Evolutionary conservation across 2,113 vertebrate genomes (phyloP), one percentile per base, ranked within the genome.

Genomic region (Recurvirostra avosetta): DNA sequence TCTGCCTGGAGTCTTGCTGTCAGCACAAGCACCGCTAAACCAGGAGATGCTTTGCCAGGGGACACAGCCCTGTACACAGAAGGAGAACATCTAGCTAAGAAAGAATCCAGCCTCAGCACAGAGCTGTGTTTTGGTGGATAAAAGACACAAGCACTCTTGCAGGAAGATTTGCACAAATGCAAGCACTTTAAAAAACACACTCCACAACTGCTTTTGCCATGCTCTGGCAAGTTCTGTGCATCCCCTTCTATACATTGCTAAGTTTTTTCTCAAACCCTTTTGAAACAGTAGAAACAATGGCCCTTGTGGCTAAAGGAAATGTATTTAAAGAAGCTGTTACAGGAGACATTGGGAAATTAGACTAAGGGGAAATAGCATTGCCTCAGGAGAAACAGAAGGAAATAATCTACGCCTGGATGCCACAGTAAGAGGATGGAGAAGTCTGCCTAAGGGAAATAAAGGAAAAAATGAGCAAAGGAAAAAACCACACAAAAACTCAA

Each of bases 341-440:
- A 63, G 34, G 36, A 70, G 68, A 86, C 43, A 81, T 0, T 61
- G 61, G 72, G 52, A 92, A 93, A 68, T 84, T 4, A 43, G 61
- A 71, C 52, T 52, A 81, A 87, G 25, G 65, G 83, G 83, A 94
- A 95, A 77, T 4, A 56, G 21, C 4, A 15, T 11, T 84, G 88
- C 65, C 79, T 77, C 86, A 67, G 72, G 90, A 96, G 90, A 92
- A 96, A 93, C 26, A 72, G 79, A 71, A 88, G 88, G 82, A 96
- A 95, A 1, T 38, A 53, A 59, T 12, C 43, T 80, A 77, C 7
- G 55, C 78, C 63, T 93, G 41, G 26, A 82, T 83, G 71, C 32
- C 49, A 38, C 4, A 3, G 10, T 5, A 71, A 71, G 18, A 80
- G 27, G 38, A 25, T 43, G 11, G 58, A 62, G 18, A 77, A 71